Conservation (phyloP, 2,113 vertebrate species). For the Ahaetulla prasina region DNA sequence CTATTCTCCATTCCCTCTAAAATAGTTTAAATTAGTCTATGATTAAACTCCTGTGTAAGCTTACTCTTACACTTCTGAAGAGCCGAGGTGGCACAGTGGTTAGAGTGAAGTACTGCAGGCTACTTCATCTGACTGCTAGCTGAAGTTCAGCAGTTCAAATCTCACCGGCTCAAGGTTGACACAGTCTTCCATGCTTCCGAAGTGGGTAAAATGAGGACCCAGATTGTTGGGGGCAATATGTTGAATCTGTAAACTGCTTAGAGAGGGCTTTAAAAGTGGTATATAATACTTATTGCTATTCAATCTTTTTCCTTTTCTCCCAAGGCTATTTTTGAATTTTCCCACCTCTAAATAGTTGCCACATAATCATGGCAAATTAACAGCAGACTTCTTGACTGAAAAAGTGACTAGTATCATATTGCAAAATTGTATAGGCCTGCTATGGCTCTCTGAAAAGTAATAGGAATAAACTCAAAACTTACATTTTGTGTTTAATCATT, state of each 20-base stretch:
- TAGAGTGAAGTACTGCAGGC: too few species aligned
- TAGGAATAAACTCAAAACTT: background rate
- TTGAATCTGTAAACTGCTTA: too few species aligned
- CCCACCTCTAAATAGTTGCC: background rate
- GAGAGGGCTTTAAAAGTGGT: too few species aligned
- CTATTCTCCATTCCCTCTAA: background rate
- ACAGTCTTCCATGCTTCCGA: too few species aligned
- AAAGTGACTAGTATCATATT: accelerated
- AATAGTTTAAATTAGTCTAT: background rate
- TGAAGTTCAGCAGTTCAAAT: too few species aligned
- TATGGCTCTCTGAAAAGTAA: background rate
- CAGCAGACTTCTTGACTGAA: accelerated
- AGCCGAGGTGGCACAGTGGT: too few species aligned
- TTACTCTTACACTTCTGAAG: background rate
- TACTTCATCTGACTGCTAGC: too few species aligned
- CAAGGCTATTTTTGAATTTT: background rate
- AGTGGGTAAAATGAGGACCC: too few species aligned
- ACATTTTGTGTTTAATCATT: background rate
- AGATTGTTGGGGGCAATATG: too few species aligned
- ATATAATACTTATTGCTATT: too few species aligned
- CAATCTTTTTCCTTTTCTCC: background rate
- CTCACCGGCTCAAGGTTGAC: too few species aligned
- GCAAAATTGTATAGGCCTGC: accelerated
- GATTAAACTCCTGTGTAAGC: background rate
- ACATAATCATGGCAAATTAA: background rate